Evolutionary conservation across 2,797 vertebrate genomes (phyloP), one percentile per base, ranked within the genome.

Genomic region (Craterocephalus amniculus): DNA sequence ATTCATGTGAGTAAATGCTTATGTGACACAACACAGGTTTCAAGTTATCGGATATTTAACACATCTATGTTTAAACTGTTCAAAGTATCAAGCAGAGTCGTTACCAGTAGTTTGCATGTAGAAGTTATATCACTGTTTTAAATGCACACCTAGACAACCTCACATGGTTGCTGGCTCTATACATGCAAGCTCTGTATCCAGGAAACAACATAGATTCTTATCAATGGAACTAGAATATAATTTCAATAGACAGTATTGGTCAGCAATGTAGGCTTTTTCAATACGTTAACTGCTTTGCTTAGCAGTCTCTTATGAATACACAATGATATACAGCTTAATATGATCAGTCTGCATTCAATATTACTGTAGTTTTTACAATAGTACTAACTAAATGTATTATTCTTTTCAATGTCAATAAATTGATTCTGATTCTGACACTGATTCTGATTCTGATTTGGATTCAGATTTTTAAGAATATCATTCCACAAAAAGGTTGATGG

Each of bases 291-390:
- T 61, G 40, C 26, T n/a, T 29, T 14, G 18, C 20, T 22, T 67
- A 48, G 63, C 48, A 65, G 22, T 74, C 60, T 60, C 49, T 67
- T 77, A 48, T 66, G 35, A 9, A 49, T 34, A 34, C 62, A 40
- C 35, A 55, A 60, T 61, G 71, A 82, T 82, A 63, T 72, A 14
- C 60, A 60, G 34, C 40, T 73, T 65, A 58, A 35, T 26, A 57
- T 79, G 76, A 84, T 78, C 72, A 76, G 45, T 49, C 49, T 43
- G 31, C 63, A 32, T 71, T 66, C 35, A 76, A 48, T 59, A 40
- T 27, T 36, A n/a, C n/a, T n/a, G n/a, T n/a, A n/a, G n/a, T n/a
- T n/a, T n/a, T n/a, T n/a, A n/a, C n/a, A n/a, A n/a, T n/a, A n/a
- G n/a, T n/a, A n/a, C n/a, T n/a, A n/a, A n/a, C n/a, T n/a, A n/a